Percentiles rank a stretch among this genome's conserved stretches.
Conservation (phyloP, 2,888 invertebrate genomes). For the Hybos culiciformis region DNA sequence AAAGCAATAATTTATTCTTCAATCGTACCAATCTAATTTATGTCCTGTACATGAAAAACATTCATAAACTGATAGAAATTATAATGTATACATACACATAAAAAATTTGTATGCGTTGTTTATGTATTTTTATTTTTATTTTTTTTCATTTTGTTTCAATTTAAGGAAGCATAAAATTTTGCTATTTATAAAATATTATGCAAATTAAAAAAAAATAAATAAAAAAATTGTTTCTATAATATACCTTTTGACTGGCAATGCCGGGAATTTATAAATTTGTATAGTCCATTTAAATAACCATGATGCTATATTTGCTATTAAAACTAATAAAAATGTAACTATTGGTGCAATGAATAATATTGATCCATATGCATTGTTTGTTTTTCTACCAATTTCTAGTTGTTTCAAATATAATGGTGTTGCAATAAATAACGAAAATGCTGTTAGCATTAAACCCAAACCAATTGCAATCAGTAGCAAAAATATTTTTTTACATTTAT, state of each 20-base stretch:
- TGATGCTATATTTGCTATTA: slow-evolving; percentile 15
- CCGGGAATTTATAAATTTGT: slow-evolving; percentile 17
- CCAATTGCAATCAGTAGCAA: slow-evolving; percentile 28
- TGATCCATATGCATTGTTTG: slow-evolving; percentile 19
- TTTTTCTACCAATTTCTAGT: slow-evolving; percentile 15
- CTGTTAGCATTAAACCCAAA: slow-evolving; percentile 37
- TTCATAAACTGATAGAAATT: no score
- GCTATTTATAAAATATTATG: no score
- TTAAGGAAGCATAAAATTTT: no score
- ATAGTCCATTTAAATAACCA: slow-evolving; percentile 19
- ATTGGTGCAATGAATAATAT: slow-evolving; percentile 18
- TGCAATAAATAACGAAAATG: slow-evolving; percentile 38
- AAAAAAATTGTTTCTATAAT: neutral
- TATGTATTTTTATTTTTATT: no score
- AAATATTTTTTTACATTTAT: slow-evolving; percentile 14
- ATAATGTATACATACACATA: no score
- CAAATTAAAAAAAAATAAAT: neutral
- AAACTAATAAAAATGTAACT: slow-evolving; percentile 16
- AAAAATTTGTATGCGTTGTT: no score
- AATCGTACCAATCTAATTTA: no score
- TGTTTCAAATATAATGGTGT: slow-evolving; percentile 37
- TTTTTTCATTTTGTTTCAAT: no score
- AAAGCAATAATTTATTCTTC: no score
- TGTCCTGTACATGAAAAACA: no score
- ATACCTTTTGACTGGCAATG: slow-evolving; percentile 18